These are phyloP conservation scores for Samia ricini DNA, from an alignment of 1,140 invertebrate species.

Conservation along the genomic window DNA sequence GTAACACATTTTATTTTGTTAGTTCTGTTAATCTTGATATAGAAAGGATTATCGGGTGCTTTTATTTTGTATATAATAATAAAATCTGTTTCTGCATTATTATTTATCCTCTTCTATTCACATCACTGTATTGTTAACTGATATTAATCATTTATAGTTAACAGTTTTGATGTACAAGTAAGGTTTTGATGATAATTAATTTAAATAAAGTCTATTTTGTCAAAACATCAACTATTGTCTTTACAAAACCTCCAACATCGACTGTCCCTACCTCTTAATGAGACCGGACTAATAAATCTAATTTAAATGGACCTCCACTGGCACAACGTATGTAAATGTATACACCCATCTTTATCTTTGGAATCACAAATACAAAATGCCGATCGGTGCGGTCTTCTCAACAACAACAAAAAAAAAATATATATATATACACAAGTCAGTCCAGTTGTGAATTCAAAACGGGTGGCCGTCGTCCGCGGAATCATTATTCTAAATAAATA, in stretches of 20 bases:
- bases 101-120: neutral
- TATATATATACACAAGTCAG: constrained; percentile 30
- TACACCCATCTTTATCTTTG: constrained; percentile 73
- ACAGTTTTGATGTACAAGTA: constrained; percentile 5
- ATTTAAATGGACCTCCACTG: constrained; percentile 71
- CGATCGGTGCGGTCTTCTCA: constrained; percentile 33
- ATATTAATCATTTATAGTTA: constrained; percentile 4
- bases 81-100: too few species aligned
- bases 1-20: constrained; percentile 63
- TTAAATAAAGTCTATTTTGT: neutral
- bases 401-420: too few species aligned
- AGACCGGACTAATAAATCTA: constrained; percentile 70
- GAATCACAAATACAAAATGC: constrained; percentile 66
- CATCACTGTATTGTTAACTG: constrained; percentile 4
- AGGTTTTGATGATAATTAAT: neutral
- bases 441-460: constrained; percentile 60
- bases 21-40: constrained; percentile 43
- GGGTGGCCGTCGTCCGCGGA: constrained; percentile 63
- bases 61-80: too few species aligned
- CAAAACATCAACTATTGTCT: neutral
- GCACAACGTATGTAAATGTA: constrained; percentile 76
- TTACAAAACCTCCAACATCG: constrained; percentile 52
- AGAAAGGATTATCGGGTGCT: constrained; percentile 44
- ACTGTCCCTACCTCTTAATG: constrained; percentile 46
- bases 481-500: constrained; percentile 71